phyloP scores from a whole-genome alignment of 92 coral and sea anemone species.

The Desmophyllum pertusum region DNA sequence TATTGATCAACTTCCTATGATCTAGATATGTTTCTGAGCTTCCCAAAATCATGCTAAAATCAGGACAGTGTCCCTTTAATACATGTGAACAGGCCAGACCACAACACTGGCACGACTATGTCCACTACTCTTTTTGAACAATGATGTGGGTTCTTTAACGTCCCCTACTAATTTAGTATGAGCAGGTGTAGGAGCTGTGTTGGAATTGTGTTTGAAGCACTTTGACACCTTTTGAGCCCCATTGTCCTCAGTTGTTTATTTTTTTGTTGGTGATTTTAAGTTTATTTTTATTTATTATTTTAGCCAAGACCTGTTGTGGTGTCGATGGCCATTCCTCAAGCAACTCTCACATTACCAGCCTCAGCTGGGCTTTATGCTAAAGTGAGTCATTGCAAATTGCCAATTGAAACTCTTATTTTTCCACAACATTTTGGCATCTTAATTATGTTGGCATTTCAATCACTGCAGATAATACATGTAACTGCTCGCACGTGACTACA shows the following conservation, averaged over 20 bases:
- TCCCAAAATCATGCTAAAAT: too few species aligned
- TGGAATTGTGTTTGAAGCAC: neutral
- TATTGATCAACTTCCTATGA: too few species aligned
- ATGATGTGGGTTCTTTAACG: too few species aligned
- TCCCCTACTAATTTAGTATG: too few species aligned
- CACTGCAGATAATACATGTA: neutral
- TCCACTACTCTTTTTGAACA: too few species aligned
- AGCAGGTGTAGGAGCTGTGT: too few species aligned
- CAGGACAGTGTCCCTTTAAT: too few species aligned
- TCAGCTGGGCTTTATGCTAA: conserved; percentile 77
- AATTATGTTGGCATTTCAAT: neutral
- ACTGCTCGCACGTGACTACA: too few species aligned
- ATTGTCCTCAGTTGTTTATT: neutral
- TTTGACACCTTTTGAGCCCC: neutral
- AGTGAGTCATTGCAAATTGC: conserved; percentile 35
- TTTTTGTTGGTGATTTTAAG: neutral
- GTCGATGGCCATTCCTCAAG: conserved; percentile 81
- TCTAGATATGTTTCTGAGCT: too few species aligned
- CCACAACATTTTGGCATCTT: neutral
- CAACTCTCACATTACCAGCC: conserved; percentile 63
- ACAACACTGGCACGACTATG: too few species aligned
- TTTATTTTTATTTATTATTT: conserved; percentile 3
- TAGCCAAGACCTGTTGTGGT: conserved; percentile 76
- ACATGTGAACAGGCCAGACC: neutral
- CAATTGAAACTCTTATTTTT: neutral